phyloP scores from a whole-genome alignment of 1,140 invertebrate genomes.

The Cherax quadricarinatus region DNA sequence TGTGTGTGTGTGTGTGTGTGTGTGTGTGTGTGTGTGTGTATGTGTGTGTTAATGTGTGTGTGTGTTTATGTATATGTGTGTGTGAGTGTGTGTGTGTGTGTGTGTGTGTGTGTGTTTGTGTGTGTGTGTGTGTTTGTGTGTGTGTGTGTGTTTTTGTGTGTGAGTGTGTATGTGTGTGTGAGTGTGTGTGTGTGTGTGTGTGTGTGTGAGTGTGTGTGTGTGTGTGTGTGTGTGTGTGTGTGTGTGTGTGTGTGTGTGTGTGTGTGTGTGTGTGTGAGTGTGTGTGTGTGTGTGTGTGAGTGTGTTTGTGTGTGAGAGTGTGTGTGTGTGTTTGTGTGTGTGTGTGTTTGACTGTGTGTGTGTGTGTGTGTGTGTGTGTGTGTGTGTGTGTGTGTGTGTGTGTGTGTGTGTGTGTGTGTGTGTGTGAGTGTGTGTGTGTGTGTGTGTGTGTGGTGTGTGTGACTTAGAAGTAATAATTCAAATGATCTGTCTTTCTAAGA shows the following conservation, averaged over 20 bases:
- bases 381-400: constrained; percentile 5
- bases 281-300: no score
- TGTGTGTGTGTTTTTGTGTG: neutral
- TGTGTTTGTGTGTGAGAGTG: no score
- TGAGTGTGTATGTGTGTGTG: no score
- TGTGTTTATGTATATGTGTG: constrained; percentile 21
- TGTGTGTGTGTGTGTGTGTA: neutral
- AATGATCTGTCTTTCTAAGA: no score
- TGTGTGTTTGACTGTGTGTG: constrained; percentile 44
- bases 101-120: constrained; percentile 16
- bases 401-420: no score
- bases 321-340: neutral
- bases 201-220: constrained; percentile 36
- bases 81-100: constrained; percentile 30
- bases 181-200: constrained; percentile 3
- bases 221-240: constrained; percentile 20
- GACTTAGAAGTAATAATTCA: neutral
- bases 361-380: constrained; percentile 30
- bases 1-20: constrained; percentile 35
- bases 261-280: neutral
- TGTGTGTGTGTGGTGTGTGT: no score
- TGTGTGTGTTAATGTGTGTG: no score
- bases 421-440: no score
- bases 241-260: constrained; percentile 28
- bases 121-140: constrained; percentile 31